Base-by-base conservation (phyloP, 2,797 vertebrate species). In the Eulemur albifrons region DNA sequence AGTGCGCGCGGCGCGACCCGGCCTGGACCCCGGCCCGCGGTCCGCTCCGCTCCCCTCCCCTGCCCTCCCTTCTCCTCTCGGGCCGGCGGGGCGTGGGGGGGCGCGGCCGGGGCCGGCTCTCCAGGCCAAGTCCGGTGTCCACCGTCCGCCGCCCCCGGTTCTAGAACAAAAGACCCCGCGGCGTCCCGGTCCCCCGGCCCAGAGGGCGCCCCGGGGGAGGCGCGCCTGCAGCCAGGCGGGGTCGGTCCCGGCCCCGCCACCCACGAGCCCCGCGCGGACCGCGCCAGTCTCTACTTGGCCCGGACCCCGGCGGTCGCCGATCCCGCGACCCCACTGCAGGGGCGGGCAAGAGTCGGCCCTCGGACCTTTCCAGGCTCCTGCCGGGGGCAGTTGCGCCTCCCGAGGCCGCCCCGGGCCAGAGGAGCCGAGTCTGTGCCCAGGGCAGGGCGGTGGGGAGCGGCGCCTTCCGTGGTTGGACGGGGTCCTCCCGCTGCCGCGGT, bases 151-250 rank as follows among this genome's bases (percentile, higher is more conserved):
- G 35, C 40, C 40, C 89, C 88, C 18, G 38, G 32, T 38, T 59
- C 72, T 32, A 40, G 90, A 95, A 98, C 97, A 97, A 97, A 97
- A 97, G 97, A 87, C 88, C 86, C 91, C 54, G 73, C 77, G 72
- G 95, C 80, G 38, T 77, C 93, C 20, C 11, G 65, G 93, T 84
- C 70, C 65, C 52, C 73, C 4, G 50, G 18, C 35, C 59, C 17
- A 20, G 75, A 54, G 80, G 70, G 59, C 81, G 52, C 86, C 76
- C 12, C 23, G 25, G 30, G 82, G 79, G 38, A 83, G 61, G 52
- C 63, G 63, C 48, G 38, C 67, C 75, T 48, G 79, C 85, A 1
- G 70, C 65, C 70, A 79, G 2, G 30, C 32, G 30, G 73, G 45
- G 40, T 80, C 35, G 2, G 15, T 10, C 38, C 57, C 1, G 5